Conservation (phyloP, 2,888 invertebrate species). For the Dryocosmus kuriphilus region DNA sequence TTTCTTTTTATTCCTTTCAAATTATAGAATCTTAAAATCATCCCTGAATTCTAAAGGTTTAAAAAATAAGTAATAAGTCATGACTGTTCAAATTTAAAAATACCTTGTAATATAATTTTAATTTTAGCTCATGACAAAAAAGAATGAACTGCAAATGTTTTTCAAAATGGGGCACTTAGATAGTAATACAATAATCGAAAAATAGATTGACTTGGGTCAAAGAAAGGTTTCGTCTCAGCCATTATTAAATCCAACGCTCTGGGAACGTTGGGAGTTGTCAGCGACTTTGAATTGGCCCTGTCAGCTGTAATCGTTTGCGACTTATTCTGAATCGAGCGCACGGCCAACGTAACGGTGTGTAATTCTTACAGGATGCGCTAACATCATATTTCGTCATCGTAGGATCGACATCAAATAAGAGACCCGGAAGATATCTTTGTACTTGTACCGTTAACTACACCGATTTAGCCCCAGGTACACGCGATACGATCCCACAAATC, state of each 20-base stretch:
- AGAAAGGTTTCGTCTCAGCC: conserved; percentile 15
- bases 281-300: conserved; percentile 39
- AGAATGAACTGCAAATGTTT: neutral
- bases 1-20: too few relatives aligned
- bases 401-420: conserved; percentile 35
- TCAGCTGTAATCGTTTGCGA: conserved; percentile 31
- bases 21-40: too few relatives aligned
- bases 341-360: conserved; percentile 26
- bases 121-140: neutral
- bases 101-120: neutral
- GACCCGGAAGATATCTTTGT: conserved; percentile 31
- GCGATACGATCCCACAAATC: conserved; percentile 39
- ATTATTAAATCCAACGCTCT: conserved; percentile 30
- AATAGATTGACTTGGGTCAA: conserved; percentile 2
- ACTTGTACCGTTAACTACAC: conserved; percentile 38
- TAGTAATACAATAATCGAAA: neutral
- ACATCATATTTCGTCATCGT: conserved; percentile 39
- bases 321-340: conserved; percentile 26
- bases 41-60: too few relatives aligned
- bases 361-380: conserved; percentile 31
- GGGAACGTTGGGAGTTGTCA: conserved; percentile 36
- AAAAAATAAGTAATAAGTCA: too few relatives aligned
- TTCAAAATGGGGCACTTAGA: neutral
- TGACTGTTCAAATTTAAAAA: neutral
- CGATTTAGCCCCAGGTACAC: conserved; percentile 27